Evolutionary conservation across 2,888 invertebrate genomes (phyloP).

Genomic region (Caenorhabditis sp.): DNA sequence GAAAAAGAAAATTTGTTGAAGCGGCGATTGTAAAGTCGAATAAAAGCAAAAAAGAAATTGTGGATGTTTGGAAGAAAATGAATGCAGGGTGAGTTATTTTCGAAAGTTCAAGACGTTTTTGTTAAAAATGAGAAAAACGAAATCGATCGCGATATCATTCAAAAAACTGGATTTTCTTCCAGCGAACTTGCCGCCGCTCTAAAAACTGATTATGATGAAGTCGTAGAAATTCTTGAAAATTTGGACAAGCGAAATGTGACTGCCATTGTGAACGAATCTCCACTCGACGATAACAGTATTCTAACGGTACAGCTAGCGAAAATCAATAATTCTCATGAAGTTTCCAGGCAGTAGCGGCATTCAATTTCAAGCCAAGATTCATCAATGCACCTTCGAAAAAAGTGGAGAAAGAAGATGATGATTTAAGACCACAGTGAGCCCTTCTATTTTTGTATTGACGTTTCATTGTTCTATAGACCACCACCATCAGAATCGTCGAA

Average conservation of each 20-base stretch:
- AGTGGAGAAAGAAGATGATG: constrained; percentile 21
- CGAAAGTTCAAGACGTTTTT: neutral
- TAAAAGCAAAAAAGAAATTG: constrained; percentile 50
- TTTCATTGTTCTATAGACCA: constrained; percentile 73
- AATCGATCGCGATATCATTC: neutral
- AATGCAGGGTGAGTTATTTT: constrained; percentile 45
- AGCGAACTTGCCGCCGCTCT: constrained; percentile 53
- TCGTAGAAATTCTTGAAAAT: constrained; percentile 47
- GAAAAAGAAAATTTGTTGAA: constrained; percentile 51
- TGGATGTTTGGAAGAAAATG: constrained; percentile 58
- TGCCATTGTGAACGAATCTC: constrained; percentile 34
- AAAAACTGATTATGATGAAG: constrained; percentile 42
- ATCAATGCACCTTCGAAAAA: constrained; percentile 32
- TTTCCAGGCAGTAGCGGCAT: constrained; percentile 44
- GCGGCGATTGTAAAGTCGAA: constrained; percentile 57
- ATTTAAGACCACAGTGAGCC: constrained; percentile 43
- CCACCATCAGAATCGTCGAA: constrained; percentile 78
- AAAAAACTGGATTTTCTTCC: constrained; percentile 14
- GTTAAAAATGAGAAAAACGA: neutral
- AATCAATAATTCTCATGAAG: neutral
- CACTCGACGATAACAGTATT: constrained; percentile 42
- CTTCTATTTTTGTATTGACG: neutral
- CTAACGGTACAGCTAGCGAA: constrained; percentile 23
- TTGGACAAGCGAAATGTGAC: constrained; percentile 49
- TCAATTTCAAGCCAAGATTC: constrained; percentile 50